Conservation (phyloP, 2,113 vertebrate species). For the Uropsilus gracilis region DNA sequence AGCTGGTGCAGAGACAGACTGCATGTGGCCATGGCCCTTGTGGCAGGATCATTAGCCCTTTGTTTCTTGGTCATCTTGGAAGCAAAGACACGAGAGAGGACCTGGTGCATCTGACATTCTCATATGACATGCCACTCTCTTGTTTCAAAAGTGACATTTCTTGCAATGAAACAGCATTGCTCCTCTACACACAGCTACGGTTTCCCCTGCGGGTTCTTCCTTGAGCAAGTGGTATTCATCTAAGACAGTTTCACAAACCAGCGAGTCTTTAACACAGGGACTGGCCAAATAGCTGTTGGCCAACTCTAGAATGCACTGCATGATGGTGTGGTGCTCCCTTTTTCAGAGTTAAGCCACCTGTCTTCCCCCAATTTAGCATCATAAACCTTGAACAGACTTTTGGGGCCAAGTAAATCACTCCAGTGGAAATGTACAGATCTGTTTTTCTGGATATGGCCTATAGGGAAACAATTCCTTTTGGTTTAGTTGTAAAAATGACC, state of each 20-base stretch:
- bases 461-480: background rate
- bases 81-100: background rate
- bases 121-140: background rate
- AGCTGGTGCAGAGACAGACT: too few species aligned
- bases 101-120: background rate
- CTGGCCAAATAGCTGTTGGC: background rate
- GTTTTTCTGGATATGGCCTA: conserved; percentile 11
- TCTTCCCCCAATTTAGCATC: background rate
- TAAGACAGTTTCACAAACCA: background rate
- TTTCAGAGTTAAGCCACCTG: background rate
- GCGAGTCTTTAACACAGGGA: background rate
- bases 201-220: background rate
- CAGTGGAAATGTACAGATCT: background rate
- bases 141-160: background rate
- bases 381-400: background rate
- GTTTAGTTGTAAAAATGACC: background rate
- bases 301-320: background rate
- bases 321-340: background rate
- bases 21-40: too few species aligned
- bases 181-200: background rate
- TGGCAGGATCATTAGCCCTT: too few species aligned
- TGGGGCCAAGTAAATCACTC: background rate
- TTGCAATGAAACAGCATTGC: background rate
- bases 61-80: too few species aligned
- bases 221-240: too few species aligned